phyloP scores from a whole-genome alignment of 2,113 vertebrate species.

The Paraplagusia blochii region DNA sequence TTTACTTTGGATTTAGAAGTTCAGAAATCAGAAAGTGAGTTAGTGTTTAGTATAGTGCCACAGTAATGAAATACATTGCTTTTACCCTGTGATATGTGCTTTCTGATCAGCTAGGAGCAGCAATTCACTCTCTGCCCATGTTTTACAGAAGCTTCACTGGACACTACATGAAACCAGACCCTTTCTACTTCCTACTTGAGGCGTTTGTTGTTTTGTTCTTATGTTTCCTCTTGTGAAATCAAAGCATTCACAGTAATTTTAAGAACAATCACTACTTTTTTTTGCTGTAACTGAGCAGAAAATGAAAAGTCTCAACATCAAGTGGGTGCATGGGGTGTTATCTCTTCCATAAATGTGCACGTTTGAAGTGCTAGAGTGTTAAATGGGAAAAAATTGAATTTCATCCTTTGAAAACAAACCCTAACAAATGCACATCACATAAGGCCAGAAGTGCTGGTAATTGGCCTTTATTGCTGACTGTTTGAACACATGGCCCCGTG shows the following conservation, averaged over 20 bases:
- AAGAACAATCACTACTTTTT: conserved; percentile 4
- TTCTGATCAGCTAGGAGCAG: conserved; percentile 21
- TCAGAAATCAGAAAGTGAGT: conserved; percentile 31
- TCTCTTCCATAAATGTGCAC: conserved; percentile 9
- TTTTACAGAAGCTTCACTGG: conserved; percentile 25
- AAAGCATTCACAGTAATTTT: conserved; percentile 4
- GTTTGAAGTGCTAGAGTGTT: conserved; percentile 1
- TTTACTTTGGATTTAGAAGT: conserved; percentile 16
- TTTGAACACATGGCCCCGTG: conserved; percentile 19
- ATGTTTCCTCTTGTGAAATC: conserved; percentile 23
- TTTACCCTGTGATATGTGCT: conserved; percentile 6
- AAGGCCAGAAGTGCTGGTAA: conserved; percentile 30
- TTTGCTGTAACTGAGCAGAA: conserved; percentile 31
- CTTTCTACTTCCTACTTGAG: background rate
- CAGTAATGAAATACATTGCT: conserved; percentile 43
- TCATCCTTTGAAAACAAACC: conserved; percentile 21
- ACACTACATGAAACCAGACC: conserved; percentile 10
- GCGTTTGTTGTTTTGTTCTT: conserved; percentile 5
- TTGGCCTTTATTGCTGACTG: conserved; percentile 17
- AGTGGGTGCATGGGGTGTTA: conserved; percentile 19
- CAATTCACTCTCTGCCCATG: conserved; percentile 29
- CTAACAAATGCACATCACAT: conserved; percentile 28
- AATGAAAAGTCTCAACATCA: conserved; percentile 31
- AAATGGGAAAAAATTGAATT: conserved; percentile 8
- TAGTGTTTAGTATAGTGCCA: conserved; percentile 29